Base-by-base conservation (phyloP, 2,888 invertebrate species). In the Entomobrya proxima region DNA sequence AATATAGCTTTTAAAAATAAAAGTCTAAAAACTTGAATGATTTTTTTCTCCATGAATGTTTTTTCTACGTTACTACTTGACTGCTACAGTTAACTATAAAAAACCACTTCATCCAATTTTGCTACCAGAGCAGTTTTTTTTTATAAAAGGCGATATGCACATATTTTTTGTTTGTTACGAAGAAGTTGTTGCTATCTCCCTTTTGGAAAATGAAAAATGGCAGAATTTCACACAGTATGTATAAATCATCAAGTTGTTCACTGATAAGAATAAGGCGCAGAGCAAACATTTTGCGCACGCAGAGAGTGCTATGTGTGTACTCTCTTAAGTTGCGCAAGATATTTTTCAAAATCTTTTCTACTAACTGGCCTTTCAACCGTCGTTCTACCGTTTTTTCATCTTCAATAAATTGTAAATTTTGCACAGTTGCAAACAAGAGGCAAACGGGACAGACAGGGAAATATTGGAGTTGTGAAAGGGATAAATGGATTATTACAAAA, bases 181-280 rank as follows among this genome's bases (percentile, higher is more conserved):
- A 21, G 27, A 30, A 72, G 52, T 52, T 37, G 52, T 76, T 55
- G 75, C 55, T 76, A 52, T 74, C 55, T 76, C 50, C 2, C 55
- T 37, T 76, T 76, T 52, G 37, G 27, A 15, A 76, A 76, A 76
- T 76, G 75, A 76, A 76, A 55, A 76, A 76, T 76, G 75, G 75
- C 75, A 55, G 75, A 55, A 55, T 55, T 75, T 37, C 27, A 55
- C 55, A 76, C 55, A 37, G 11, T 37, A 11, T 55, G 55, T 55
- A 76, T 76, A 76, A 76, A 76, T 76, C 75, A 76, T 76, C 18
- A 30, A 32, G 24, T 30, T 13, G n/a, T 37, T 27, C n/a, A 15
- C 75, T 55, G 75, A 76, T 76, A 76, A 76, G 72, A 37, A 32
- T 3, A 30, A 61, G 32, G 18, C 30, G 15, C 27, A 15, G 7